A percentile compares a stretch with the other conserved stretches of the same genome.
Conservation (phyloP, 2,888 invertebrate species). For the Rhodophaea formosa region DNA sequence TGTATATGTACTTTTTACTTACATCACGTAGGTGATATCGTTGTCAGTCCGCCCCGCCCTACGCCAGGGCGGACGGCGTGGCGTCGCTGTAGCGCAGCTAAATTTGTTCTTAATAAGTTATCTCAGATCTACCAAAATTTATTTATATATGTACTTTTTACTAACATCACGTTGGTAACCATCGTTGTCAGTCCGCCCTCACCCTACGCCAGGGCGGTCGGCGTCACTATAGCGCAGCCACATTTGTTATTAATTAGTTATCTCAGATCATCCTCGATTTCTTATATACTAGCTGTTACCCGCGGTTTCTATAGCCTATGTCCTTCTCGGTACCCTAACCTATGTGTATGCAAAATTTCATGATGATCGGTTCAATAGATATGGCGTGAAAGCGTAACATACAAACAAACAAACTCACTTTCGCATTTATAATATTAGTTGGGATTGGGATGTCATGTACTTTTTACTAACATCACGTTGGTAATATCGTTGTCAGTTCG, state of each 20-base stretch:
- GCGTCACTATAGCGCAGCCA: slow-evolving; percentile 50
- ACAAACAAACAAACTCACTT: no score
- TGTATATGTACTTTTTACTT: no score
- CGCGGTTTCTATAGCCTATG: no score
- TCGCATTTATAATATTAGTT: no score
- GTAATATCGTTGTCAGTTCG: not conserved
- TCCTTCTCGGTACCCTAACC: no score
- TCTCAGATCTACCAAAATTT: slow-evolving; percentile 29
- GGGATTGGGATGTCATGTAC: no score
- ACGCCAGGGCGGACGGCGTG: slow-evolving; percentile 42
- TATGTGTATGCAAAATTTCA: no score
- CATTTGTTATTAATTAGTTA: slow-evolving; percentile 65
- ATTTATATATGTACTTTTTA: slow-evolving; percentile 3
- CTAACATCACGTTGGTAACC: no score
- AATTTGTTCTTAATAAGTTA: slow-evolving; percentile 65
- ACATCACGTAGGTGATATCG: no score
- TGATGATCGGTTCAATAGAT: no score
- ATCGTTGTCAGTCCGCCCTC: slow-evolving; percentile 31
- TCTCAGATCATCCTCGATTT: slow-evolving; percentile 30
- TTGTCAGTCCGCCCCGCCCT: slow-evolving; percentile 31
- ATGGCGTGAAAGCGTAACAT: no score
- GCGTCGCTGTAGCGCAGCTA: slow-evolving; percentile 51
- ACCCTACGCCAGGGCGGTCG: slow-evolving; percentile 37
- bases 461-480: slow-evolving; percentile 26
- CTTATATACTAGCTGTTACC: no score